phyloP scores from a whole-genome alignment of 2,888 invertebrate genomes.

The Oligia latruncula region DNA sequence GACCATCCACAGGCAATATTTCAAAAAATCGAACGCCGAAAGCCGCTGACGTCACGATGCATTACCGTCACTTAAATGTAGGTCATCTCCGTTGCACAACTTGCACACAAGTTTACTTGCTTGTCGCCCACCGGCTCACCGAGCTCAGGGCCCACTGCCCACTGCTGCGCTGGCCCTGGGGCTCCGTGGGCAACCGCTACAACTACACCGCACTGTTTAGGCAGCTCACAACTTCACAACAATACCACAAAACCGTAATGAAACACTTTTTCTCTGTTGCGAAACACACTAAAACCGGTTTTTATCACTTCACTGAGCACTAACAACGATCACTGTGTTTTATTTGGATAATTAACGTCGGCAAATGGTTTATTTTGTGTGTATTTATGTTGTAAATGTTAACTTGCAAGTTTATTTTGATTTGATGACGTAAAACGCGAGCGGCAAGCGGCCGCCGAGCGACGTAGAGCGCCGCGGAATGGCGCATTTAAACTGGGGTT shows the following conservation, averaged over 20 bases:
- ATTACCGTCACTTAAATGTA: constrained; percentile 63
- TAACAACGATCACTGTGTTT: constrained; percentile 12
- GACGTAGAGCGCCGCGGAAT: constrained; percentile 75
- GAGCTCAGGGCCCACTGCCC: neutral
- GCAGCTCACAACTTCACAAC: constrained; percentile 51
- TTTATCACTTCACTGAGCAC: constrained; percentile 24
- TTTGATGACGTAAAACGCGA: constrained; percentile 73
- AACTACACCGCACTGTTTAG: constrained; percentile 39
- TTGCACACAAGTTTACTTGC: constrained; percentile 41
- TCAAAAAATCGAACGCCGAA: constrained; percentile 65
- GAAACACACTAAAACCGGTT: constrained; percentile 41
- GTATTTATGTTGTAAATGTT: constrained; percentile 58
- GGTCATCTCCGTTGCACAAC: constrained; percentile 59
- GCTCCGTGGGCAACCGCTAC: constrained; percentile 35
- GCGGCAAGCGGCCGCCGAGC: constrained; percentile 64
- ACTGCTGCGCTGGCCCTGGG: constrained; percentile 6
- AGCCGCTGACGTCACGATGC: constrained; percentile 68
- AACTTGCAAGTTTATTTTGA: constrained; percentile 74
- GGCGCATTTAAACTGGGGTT: constrained; percentile 81
- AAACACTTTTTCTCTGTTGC: constrained; percentile 52
- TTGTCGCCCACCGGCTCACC: neutral
- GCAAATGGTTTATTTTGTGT: constrained; percentile 41
- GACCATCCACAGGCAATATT: constrained; percentile 29
- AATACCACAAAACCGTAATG: constrained; percentile 37
- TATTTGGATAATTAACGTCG: constrained; percentile 20